Evolutionary conservation across 2,888 invertebrate species (phyloP), one percentile per base, ranked within the genome.

Genomic region (Pandemis heparana): DNA sequence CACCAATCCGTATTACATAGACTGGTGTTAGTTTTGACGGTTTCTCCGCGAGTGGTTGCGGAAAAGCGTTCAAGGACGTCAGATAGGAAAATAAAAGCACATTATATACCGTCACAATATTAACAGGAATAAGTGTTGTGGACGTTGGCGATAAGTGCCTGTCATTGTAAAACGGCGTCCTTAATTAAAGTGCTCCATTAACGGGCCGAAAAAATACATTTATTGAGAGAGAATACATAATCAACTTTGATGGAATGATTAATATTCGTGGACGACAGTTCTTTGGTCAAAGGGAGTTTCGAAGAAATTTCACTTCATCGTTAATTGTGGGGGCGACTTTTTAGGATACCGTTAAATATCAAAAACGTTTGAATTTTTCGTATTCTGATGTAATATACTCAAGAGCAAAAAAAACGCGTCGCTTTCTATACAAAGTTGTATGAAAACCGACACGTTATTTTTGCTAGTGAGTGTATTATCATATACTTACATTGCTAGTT

Each of bases 161-260:
- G 80, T 80, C 80, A 77, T 77, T 81, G 76, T 74, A 71, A 80
- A 81, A 79, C 79, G 79, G 76, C 75, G 76, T 71, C 75, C 75
- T 78, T 80, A 81, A 79, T 81, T 79, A 79, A 79, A 78, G 75
- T 71, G 76, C 41, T 65, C 77, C 75, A 74, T 78, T 75, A 75
- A 77, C 70, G 71, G 60, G 70, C 51, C 62, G 68, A 64, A 66
- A 65, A 77, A 75, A 76, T 77, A 65, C 67, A 62, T 73, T 75
- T 75, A 70, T 70, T 71, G 75, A 66, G 71, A 70, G 74, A 64
- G 76, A 77, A 76, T 74, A 75, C 74, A 75, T 74, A 74, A 73
- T 73, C 73, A 74, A 71, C 65, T 69, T 75, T 69, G 72, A 77
- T 77, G 76, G 77, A 70, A 63, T 70, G 66, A 73, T 73, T 68